Conservation (phyloP, 2,888 invertebrate species). For the Empis livida region DNA sequence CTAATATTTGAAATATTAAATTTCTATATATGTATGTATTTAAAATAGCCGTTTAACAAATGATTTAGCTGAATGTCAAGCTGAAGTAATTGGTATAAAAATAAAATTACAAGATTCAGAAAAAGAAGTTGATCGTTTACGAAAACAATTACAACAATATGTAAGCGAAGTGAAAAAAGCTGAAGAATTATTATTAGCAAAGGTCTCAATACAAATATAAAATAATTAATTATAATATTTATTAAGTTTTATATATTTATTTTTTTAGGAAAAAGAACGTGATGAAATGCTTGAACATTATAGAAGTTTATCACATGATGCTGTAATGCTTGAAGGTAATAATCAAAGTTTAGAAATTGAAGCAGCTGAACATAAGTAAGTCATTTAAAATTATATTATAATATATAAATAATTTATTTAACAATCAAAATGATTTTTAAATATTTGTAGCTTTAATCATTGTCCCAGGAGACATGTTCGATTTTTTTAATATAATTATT, state of each 20-base stretch:
- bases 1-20: background rate
- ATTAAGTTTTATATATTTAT: conserved; percentile 14
- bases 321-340: conserved; percentile 60
- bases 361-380: conserved; percentile 51
- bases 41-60: conserved; percentile 52
- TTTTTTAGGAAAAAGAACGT: conserved; percentile 60
- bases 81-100: conserved; percentile 46
- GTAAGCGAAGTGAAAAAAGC: conserved; percentile 67
- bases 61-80: conserved; percentile 51
- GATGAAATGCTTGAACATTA: conserved; percentile 71
- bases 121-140: conserved; percentile 59
- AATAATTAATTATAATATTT: background rate
- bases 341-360: conserved; percentile 69
- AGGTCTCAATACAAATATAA: conserved; percentile 34
- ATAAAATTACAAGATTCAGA: conserved; percentile 55
- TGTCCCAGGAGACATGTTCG: background rate
- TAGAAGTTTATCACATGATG: conserved; percentile 62
- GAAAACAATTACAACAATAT: conserved; percentile 66
- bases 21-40: too few species aligned
- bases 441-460: background rate
- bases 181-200: conserved; percentile 59
- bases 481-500: background rate
- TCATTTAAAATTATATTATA: conserved; percentile 14
- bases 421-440: background rate
- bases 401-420: background rate